Conservation (phyloP, 1,140 invertebrate species). For the Drosophila oshimai region DNA sequence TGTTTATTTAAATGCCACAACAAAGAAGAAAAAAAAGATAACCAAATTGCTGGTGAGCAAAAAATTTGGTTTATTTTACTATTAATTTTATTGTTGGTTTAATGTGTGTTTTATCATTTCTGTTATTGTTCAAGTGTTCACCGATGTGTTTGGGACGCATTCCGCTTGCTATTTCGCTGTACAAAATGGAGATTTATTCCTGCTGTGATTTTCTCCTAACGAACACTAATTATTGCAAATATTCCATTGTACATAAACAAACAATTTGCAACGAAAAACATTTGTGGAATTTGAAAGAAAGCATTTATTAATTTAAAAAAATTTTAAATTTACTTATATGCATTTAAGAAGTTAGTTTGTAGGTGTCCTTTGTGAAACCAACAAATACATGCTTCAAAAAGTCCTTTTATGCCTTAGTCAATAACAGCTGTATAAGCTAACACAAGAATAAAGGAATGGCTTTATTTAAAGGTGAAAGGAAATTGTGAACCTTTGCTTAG, state of each 20-base stretch:
- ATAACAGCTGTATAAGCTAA: not conserved
- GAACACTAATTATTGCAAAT: slow-evolving; percentile 12
- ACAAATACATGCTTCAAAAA: not conserved
- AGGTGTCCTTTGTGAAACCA: not conserved
- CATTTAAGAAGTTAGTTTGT: slow-evolving; percentile 4
- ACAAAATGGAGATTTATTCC: slow-evolving; percentile 37
- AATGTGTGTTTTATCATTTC: slow-evolving; percentile 58
- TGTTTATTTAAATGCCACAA: not conserved
- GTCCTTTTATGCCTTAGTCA: not conserved
- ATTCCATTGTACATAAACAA: slow-evolving; percentile 34
- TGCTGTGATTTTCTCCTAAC: slow-evolving; percentile 14
- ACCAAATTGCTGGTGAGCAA: not conserved
- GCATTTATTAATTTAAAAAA: too few species aligned
- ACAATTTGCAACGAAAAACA: slow-evolving; percentile 31
- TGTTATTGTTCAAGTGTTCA: slow-evolving; percentile 49
- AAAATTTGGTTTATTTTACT: slow-evolving; percentile 56
- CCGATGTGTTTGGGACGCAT: slow-evolving; percentile 7
- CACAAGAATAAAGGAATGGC: not conserved
- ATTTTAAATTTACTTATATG: too few species aligned
- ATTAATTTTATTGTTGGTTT: slow-evolving; percentile 61
- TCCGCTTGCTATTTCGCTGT: not conserved
- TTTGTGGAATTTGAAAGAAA: slow-evolving; percentile 1
- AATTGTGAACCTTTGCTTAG: not conserved
- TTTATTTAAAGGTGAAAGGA: not conserved
- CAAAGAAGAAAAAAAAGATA: not conserved